phyloP scores from a whole-genome alignment of 1,140 invertebrate species.

The Leptinotarsa lineolata region DNA sequence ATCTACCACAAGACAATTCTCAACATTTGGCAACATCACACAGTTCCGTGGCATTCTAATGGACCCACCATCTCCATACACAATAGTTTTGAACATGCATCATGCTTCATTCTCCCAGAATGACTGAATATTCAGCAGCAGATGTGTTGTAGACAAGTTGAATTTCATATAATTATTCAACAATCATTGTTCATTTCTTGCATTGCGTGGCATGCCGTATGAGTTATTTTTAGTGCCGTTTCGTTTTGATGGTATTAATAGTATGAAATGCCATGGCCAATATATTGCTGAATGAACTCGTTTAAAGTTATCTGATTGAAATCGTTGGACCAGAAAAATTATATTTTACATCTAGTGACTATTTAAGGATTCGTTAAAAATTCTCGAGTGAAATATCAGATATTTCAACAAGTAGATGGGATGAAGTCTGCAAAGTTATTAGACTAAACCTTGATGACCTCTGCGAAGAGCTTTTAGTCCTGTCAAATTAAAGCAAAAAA shows the following conservation, averaged over 20 bases:
- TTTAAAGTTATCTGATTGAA: constrained; percentile 1
- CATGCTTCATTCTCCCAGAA: neutral
- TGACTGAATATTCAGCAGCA: neutral
- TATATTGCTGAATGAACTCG: neutral
- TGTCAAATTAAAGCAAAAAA: no score
- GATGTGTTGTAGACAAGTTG: neutral
- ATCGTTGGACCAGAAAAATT: neutral
- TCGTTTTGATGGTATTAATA: constrained; percentile 6
- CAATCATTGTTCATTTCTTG: neutral
- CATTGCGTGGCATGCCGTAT: neutral
- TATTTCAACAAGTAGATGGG: no score
- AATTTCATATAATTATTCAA: neutral
- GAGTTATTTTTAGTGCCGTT: neutral
- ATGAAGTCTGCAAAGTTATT: no score
- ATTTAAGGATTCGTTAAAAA: no score
- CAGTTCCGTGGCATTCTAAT: neutral
- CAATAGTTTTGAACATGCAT: neutral
- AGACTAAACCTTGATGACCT: no score
- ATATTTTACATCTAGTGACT: no score
- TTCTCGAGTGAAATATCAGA: no score
- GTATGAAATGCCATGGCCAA: constrained; percentile 1
- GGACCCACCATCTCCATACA: neutral
- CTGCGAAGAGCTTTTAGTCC: no score
- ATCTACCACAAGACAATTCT: neutral
- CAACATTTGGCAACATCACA: neutral